Evolutionary conservation across 2,113 vertebrate species (phyloP).

Genomic region (Hepsetus odoe): DNA sequence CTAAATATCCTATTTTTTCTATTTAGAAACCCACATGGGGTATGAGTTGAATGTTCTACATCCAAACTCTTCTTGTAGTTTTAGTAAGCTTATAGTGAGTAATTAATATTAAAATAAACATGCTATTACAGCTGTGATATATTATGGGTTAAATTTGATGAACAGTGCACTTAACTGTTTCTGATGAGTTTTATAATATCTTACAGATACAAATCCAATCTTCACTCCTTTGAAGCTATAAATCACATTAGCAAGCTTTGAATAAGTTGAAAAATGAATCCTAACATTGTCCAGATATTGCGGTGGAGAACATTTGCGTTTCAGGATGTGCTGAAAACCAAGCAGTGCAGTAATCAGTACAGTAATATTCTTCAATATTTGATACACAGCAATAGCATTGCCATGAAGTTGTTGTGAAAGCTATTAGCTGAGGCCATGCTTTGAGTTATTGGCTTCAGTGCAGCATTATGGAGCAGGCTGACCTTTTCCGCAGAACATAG

Average conservation of each 20-base stretch:
- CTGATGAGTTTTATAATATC: conserved; percentile 23
- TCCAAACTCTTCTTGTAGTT: too few relatives aligned
- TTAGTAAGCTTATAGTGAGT: too few relatives aligned
- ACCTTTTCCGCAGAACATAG: conserved; percentile 48
- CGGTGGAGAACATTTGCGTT: conserved; percentile 27
- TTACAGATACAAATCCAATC: not conserved
- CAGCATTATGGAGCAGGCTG: conserved; percentile 37
- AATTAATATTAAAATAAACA: too few relatives aligned
- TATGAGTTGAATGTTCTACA: too few relatives aligned
- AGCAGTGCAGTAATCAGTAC: not conserved
- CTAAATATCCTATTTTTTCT: too few relatives aligned
- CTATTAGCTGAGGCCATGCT: conserved; percentile 26
- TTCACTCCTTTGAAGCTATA: not conserved
- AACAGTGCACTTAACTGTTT: not conserved
- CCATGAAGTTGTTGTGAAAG: conserved; percentile 26
- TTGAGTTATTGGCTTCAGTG: conserved; percentile 45
- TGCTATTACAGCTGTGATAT: not conserved
- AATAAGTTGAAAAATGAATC: not conserved
- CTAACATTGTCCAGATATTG: conserved; percentile 21
- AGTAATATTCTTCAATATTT: conserved; percentile 23
- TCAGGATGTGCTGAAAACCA: conserved; percentile 8
- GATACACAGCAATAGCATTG: conserved; percentile 26
- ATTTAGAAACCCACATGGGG: too few relatives aligned
- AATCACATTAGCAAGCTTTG: conserved; percentile 17
- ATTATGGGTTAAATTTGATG: not conserved